phyloP scores from a whole-genome alignment of 2,888 invertebrate genomes.

The Galeopsomyia nigrocyanea region DNA sequence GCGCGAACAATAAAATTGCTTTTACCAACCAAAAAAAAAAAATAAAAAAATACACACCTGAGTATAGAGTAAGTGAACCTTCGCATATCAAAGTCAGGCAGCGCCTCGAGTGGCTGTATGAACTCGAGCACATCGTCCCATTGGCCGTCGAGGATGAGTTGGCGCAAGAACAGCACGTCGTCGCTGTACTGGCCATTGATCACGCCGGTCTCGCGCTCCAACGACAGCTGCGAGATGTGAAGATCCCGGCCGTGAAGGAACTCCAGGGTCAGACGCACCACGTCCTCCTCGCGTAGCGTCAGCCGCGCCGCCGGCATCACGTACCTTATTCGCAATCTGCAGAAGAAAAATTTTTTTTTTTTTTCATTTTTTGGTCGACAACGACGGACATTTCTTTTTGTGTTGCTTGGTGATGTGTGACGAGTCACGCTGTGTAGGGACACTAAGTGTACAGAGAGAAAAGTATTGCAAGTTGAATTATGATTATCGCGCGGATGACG shows the following conservation, averaged over 20 bases:
- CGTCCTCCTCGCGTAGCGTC: conserved; percentile 89
- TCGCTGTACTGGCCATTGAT: conserved; percentile 95
- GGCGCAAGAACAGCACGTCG: conserved; percentile 93
- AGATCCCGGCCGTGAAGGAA: conserved; percentile 91
- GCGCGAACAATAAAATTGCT: background rate
- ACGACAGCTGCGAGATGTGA: conserved; percentile 90
- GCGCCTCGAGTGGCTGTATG: conserved; percentile 90
- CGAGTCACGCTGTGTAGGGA: too few species aligned
- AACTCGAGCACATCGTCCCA: conserved; percentile 98
- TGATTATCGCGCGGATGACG: too few species aligned
- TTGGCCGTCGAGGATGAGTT: conserved; percentile 95
- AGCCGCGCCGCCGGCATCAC: conserved; percentile 88
- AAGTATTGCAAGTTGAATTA: too few species aligned
- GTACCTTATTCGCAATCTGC: conserved; percentile 69
- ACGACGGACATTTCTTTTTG: too few species aligned
- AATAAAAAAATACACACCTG: conserved; percentile 27
- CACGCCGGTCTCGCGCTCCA: conserved; percentile 95
- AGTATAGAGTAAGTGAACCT: conserved; percentile 82
- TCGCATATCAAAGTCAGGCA: conserved; percentile 86
- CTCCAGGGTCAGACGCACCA: conserved; percentile 86
- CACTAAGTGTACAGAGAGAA: too few species aligned
- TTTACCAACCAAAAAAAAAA: background rate
- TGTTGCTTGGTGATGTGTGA: too few species aligned
- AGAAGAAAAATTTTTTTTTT: conserved; percentile 17
- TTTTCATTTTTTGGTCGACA: too few species aligned